Percentiles rank a stretch among this genome's conserved stretches.
Conservation (phyloP, 2,113 vertebrate species). For the Pedionomus torquatus region DNA sequence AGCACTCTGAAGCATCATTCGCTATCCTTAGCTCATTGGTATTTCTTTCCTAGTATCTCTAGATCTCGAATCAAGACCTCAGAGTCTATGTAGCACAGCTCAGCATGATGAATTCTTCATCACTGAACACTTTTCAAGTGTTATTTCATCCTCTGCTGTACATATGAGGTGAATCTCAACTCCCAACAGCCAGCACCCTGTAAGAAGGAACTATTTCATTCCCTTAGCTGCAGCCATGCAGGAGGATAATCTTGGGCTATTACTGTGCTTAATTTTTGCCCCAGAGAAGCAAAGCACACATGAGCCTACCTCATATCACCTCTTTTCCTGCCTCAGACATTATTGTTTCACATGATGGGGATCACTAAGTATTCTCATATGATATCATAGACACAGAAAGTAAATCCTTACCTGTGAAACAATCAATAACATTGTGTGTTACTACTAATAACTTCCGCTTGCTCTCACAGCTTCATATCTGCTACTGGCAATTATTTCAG, state of each 20-base stretch:
- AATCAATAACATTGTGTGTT: no score
- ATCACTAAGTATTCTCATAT: neutral
- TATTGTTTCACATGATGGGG: neutral
- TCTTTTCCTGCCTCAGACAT: neutral
- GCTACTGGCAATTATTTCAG: neutral
- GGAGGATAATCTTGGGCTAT: neutral
- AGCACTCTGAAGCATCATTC: neutral
- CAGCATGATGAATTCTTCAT: neutral
- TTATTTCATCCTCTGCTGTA: neutral
- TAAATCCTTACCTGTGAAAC: neutral
- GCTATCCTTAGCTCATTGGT: neutral
- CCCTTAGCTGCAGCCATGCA: neutral
- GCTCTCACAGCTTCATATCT: neutral
- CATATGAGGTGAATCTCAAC: neutral
- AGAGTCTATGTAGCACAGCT: neutral
- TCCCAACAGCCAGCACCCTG: neutral
- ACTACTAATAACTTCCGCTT: neutral
- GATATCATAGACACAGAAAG: fast-evolving
- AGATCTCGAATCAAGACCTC: neutral
- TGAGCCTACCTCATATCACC: neutral
- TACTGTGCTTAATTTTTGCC: neutral
- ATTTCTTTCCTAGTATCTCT: neutral
- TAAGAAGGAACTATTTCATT: neutral
- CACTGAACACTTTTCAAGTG: neutral
- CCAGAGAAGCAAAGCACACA: neutral